These are phyloP conservation scores for Gobio gobio DNA, from an alignment of 2,113 vertebrate species.

Conservation along the genomic window DNA sequence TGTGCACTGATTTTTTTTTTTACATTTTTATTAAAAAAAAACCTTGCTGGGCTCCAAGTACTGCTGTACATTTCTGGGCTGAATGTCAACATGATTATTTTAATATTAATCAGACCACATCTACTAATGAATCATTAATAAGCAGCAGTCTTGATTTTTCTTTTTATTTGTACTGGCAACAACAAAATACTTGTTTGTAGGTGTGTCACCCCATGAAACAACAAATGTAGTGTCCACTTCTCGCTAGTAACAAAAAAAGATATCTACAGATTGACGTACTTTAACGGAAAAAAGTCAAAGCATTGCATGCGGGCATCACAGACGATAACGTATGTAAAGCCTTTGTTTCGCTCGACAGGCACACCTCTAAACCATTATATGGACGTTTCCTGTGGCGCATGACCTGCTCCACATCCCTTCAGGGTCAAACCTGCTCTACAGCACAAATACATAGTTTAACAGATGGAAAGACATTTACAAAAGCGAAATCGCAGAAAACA, in stretches of 20 bases:
- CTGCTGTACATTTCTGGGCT: neutral
- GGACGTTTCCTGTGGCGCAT: slow-evolving; percentile 39
- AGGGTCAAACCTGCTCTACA: slow-evolving; percentile 44
- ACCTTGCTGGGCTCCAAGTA: neutral
- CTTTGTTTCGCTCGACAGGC: slow-evolving; percentile 39
- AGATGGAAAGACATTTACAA: slow-evolving; percentile 44
- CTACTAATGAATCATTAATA: too few relatives aligned
- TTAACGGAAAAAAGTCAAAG: slow-evolving; percentile 36
- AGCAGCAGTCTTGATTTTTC: slow-evolving; percentile 7
- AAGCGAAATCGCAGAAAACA: slow-evolving; percentile 23
- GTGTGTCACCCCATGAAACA: slow-evolving; percentile 35
- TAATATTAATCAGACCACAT: neutral
- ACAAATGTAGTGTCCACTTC: slow-evolving; percentile 56
- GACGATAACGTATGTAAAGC: slow-evolving; percentile 43
- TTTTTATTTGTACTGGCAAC: slow-evolving; percentile 62
- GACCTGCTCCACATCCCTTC: slow-evolving; percentile 32
- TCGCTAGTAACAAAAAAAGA: slow-evolving; percentile 41
- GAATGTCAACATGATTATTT: neutral
- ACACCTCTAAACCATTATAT: slow-evolving; percentile 49
- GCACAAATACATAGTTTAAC: slow-evolving; percentile 40
- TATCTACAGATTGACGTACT: slow-evolving; percentile 54
- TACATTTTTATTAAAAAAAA: neutral
- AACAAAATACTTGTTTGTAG: slow-evolving; percentile 54
- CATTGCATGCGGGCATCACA: slow-evolving; percentile 52
- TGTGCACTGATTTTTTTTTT: neutral